phyloP scores from a whole-genome alignment of 1,140 invertebrate genomes.

The Lordiphosa stackelbergi region DNA sequence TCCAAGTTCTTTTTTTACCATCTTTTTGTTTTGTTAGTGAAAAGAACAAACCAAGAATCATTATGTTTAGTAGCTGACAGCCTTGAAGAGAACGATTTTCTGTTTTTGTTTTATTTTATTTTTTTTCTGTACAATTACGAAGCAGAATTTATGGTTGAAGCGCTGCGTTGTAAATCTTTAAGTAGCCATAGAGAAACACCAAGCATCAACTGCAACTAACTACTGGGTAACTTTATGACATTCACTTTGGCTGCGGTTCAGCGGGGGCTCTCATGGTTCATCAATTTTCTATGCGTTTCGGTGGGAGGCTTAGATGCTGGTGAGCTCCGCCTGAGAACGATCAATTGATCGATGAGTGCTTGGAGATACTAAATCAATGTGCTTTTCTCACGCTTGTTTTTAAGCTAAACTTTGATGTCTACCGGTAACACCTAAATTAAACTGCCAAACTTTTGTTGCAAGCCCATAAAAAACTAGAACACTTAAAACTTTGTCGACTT shows the following conservation, averaged over 20 bases:
- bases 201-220: slow-evolving; percentile 9
- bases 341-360: slow-evolving; percentile 44
- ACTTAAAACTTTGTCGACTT: too few relatives aligned
- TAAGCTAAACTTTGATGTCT: too few relatives aligned
- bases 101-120: not conserved
- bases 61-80: slow-evolving; percentile 23
- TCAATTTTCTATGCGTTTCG: slow-evolving; percentile 44
- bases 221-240: slow-evolving; percentile 47
- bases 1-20: slow-evolving; percentile 25
- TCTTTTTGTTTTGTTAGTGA: slow-evolving; percentile 3
- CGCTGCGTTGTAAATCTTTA: slow-evolving; percentile 47
- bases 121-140: slow-evolving; percentile 29
- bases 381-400: slow-evolving; percentile 44
- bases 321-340: slow-evolving; percentile 21
- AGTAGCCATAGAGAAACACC: slow-evolving; percentile 20
- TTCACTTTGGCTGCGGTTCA: slow-evolving; percentile 43
- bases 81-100: slow-evolving; percentile 39
- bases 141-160: slow-evolving; percentile 37
- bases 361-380: slow-evolving; percentile 46
- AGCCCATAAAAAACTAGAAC: too few relatives aligned
- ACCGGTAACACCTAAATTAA: too few relatives aligned
- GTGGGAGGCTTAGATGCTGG: slow-evolving; percentile 24
- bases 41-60: slow-evolving; percentile 17
- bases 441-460: too few relatives aligned
- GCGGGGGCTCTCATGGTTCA: slow-evolving; percentile 23